Conservation (phyloP, 1,140 invertebrate species). For the Latrodectus geometricus region DNA sequence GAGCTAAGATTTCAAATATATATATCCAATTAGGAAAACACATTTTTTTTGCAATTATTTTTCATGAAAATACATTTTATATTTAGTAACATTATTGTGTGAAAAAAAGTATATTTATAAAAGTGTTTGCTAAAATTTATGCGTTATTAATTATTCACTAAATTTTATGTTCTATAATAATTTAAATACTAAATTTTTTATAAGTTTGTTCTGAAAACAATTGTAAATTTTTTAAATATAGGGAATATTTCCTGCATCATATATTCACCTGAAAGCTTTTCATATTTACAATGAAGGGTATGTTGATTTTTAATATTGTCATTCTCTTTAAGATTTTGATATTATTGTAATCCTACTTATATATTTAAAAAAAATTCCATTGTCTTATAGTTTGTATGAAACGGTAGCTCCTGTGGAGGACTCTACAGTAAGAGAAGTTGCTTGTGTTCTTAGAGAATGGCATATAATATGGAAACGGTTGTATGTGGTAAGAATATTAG, state of each 20-base stretch:
- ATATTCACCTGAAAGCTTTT: constrained; percentile 81
- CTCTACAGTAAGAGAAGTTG: constrained; percentile 89
- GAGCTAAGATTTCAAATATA: no score
- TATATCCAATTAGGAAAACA: no score
- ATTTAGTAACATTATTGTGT: no score
- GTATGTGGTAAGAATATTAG: constrained; percentile 76
- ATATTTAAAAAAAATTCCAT: not conserved
- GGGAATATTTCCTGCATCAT: constrained; percentile 87
- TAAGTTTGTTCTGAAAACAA: not conserved
- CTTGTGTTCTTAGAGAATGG: constrained; percentile 90
- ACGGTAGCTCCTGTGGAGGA: constrained; percentile 82
- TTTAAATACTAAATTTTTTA: no score
- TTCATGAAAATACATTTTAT: no score
- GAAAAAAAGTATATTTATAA: no score
- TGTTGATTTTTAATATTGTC: constrained; percentile 56
- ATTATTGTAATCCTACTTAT: not conserved
- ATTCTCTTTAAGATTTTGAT: no score
- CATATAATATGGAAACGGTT: constrained; percentile 89
- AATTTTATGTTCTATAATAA: constrained; percentile 4
- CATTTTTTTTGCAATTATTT: no score
- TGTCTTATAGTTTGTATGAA: constrained; percentile 74
- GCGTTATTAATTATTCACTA: not conserved
- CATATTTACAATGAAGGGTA: constrained; percentile 81
- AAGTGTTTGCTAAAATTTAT: no score
- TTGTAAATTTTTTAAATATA: constrained; percentile 64